phyloP scores from a whole-genome alignment of 1,140 invertebrate species.

The Belonocnema kinseyi region DNA sequence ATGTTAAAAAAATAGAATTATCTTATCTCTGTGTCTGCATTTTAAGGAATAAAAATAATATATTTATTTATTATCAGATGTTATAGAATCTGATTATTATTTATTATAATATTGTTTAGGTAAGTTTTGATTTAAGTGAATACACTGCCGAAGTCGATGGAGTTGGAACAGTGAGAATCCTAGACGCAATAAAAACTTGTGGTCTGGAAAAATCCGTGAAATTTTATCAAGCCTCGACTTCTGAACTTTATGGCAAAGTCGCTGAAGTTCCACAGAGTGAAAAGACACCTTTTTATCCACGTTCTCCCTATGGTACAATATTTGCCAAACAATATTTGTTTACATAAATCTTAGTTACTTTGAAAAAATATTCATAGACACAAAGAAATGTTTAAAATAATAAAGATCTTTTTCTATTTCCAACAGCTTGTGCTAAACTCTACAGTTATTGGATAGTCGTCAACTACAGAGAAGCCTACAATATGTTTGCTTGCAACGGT shows the following conservation, averaged over 20 bases:
- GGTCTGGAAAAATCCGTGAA: constrained; percentile 88
- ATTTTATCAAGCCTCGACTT: constrained; percentile 99
- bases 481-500: constrained; percentile 98
- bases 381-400: no score
- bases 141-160: constrained; percentile 99
- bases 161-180: constrained; percentile 94
- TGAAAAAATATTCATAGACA: no score
- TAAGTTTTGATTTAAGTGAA: constrained; percentile 98
- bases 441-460: constrained; percentile 99
- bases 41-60: no score
- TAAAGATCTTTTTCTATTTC: background rate
- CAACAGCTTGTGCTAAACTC: constrained; percentile 95
- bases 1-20: no score
- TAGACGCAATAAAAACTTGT: constrained; percentile 97
- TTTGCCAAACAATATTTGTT: background rate
- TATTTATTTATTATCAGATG: background rate
- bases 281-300: constrained; percentile 98
- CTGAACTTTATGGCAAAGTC: constrained; percentile 98
- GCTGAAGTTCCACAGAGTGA: constrained; percentile 97
- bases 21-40: no score
- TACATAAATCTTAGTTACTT: background rate
- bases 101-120: constrained; percentile 73
- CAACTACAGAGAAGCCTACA: constrained; percentile 98
- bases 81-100: constrained; percentile 40
- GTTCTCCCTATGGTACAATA: constrained; percentile 97